These are phyloP conservation scores for Mesochorus sp. DNA, from an alignment of 2,888 invertebrate species.

Conservation along the genomic window DNA sequence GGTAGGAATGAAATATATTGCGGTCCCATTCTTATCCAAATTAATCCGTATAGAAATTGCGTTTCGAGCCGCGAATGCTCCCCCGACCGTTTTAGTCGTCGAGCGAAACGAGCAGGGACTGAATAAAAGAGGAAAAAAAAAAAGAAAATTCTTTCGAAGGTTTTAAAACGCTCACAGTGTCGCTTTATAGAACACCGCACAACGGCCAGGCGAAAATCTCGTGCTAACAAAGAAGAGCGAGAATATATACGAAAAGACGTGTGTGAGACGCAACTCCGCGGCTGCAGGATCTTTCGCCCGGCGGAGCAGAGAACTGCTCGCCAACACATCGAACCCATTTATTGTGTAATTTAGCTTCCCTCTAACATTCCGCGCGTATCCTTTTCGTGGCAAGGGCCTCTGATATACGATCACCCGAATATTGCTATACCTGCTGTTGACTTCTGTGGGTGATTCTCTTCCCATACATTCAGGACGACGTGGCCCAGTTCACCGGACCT, in stretches of 20 bases:
- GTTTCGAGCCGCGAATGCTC: neutral
- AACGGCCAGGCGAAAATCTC: slow-evolving; percentile 29
- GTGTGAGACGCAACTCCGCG: slow-evolving; percentile 35
- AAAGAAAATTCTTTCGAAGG: slow-evolving; percentile 20
- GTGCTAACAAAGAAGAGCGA: slow-evolving; percentile 50
- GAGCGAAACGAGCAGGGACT: neutral
- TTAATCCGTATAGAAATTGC: slow-evolving; percentile 52
- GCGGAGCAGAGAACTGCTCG: slow-evolving; percentile 17
- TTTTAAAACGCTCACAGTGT: slow-evolving; percentile 37
- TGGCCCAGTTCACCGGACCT: slow-evolving; percentile 33
- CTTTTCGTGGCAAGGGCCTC: slow-evolving; percentile 55
- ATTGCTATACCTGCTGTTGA: slow-evolving; percentile 66
- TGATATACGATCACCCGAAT: slow-evolving; percentile 69
- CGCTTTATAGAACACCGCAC: slow-evolving; percentile 30
- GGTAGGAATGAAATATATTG: neutral
- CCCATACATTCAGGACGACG: slow-evolving; percentile 9
- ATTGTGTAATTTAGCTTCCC: slow-evolving; percentile 67
- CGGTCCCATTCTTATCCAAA: slow-evolving; percentile 25
- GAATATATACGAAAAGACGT: slow-evolving; percentile 23
- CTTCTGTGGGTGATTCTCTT: slow-evolving; percentile 54
- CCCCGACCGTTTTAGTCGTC: neutral
- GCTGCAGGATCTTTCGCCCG: slow-evolving; percentile 38
- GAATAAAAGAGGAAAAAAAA: neutral
- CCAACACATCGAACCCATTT: slow-evolving; percentile 55
- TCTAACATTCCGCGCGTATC: slow-evolving; percentile 66